phyloP scores from a whole-genome alignment of 2,113 vertebrate genomes.

The Fregata magnificens region DNA sequence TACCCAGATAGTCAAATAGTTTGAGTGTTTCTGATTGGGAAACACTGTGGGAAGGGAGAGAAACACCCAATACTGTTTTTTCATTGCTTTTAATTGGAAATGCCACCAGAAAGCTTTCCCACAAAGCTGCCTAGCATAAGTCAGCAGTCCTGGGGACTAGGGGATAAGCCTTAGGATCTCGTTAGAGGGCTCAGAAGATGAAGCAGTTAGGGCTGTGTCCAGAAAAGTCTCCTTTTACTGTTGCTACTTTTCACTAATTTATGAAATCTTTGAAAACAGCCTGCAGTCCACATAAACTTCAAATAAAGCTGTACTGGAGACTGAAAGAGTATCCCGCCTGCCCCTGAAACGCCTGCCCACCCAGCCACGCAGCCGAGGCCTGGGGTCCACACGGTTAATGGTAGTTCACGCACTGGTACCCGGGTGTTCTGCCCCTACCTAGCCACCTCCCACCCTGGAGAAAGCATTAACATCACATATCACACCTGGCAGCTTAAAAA shows the following conservation, averaged over 20 bases:
- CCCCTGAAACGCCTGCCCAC: background rate
- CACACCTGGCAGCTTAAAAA: background rate
- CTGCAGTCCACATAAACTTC: background rate
- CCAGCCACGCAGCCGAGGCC: accelerated
- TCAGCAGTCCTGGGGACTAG: background rate
- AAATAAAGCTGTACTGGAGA: background rate
- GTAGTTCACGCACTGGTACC: background rate
- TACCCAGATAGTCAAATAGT: background rate
- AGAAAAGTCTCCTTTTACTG: background rate
- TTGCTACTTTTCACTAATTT: background rate
- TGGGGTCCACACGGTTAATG: accelerated
- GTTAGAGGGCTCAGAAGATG: background rate
- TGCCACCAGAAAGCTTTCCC: background rate
- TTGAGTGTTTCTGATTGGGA: background rate
- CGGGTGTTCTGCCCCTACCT: background rate
- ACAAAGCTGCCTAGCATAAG: background rate
- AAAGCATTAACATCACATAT: background rate
- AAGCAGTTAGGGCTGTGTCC: background rate
- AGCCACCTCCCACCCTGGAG: background rate
- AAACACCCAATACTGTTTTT: background rate
- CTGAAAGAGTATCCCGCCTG: background rate
- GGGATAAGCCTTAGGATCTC: background rate
- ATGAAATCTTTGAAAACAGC: background rate
- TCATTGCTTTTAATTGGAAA: background rate
- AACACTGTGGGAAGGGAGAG: background rate